These are phyloP conservation scores for Venustoraphidia nigricollis DNA, from an alignment of 2,888 invertebrate genomes.

Conservation along the genomic window DNA sequence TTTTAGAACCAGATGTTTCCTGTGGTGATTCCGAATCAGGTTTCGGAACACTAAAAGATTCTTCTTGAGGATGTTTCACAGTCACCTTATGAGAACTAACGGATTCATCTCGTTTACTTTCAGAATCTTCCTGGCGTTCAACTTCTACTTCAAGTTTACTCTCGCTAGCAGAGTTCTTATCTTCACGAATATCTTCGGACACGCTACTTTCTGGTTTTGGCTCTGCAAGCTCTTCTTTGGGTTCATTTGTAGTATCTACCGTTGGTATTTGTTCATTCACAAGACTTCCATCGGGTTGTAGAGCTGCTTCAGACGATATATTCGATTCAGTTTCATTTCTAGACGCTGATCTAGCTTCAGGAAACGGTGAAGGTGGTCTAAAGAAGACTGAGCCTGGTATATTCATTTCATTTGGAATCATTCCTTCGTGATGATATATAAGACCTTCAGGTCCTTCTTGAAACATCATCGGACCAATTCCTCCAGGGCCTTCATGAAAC, in stretches of 20 bases:
- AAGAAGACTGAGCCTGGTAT: not conserved
- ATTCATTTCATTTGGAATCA: too few relatives aligned
- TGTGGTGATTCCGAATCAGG: too few relatives aligned
- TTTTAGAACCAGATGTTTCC: too few relatives aligned
- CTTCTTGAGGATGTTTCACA: too few relatives aligned
- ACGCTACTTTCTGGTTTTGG: not conserved
- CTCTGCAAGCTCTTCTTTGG: not conserved
- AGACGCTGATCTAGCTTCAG: conserved; percentile 4
- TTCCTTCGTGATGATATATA: not conserved
- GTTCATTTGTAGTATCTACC: not conserved
- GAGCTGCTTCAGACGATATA: not conserved
- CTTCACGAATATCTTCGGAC: too few relatives aligned
- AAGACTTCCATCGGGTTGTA: not conserved
- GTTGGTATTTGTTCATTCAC: not conserved
- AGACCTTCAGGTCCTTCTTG: conserved; percentile 1
- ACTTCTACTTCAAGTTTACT: too few relatives aligned
- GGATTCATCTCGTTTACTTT: too few relatives aligned
- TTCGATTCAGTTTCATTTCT: conserved; percentile 3
- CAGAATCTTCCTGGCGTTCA: too few relatives aligned
- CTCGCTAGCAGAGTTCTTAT: too few relatives aligned
- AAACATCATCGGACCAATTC: not conserved
- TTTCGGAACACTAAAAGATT: too few relatives aligned
- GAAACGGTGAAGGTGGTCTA: conserved; percentile 10
- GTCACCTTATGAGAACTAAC: too few relatives aligned
- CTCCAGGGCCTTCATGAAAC: too few relatives aligned